Evolutionary conservation across 2,888 invertebrate genomes (phyloP), one percentile per base, ranked within the genome.

Genomic region (Diaprepes abbreviatus): DNA sequence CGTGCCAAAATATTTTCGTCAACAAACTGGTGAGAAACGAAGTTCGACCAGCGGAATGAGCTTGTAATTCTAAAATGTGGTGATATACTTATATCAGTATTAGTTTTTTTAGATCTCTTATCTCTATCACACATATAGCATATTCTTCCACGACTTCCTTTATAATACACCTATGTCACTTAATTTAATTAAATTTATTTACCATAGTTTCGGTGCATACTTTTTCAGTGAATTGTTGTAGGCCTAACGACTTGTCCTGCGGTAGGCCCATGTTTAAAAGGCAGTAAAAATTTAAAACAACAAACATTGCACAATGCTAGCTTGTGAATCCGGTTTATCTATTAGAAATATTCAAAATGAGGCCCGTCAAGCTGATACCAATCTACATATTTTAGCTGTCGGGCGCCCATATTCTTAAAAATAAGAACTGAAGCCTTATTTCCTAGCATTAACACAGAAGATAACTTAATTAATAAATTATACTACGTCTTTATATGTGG

Each of bases 401-500:
- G 59, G 60, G 54, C 65, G 52, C 54, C 54, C 31, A 40, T 54
- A 40, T 43, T 45, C 36, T 19, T 31, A 19, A 60, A 21, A 60
- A 59, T 31, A 31, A 45, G 16, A 43, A 55, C 55, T 24, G 14
- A 21, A 38, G 60, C 55, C n/a, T 52, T 36, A 57, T 43, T 70
- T 16, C 55, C 40, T 14, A 24, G 70, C 70, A 66, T 70, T 70
- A 70, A 70, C 70, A 66, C 70, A 62, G 36, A 70, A 66, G 70
- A 70, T 70, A 70, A 59, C 66, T 70, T 70, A 70, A 70, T 70
- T 70, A 70, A 70, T 70, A 62, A 70, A 70, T 70, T 66, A 70
- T 70, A 66, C 36, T 62, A 52, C 38, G 50, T 63, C 55, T 63
- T 63, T 63, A 63, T 68, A 68, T 63, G 68, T 63, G 68, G 68